Conservation (phyloP, 2,113 vertebrate species). For the Cyphomyrus plagiostoma region DNA sequence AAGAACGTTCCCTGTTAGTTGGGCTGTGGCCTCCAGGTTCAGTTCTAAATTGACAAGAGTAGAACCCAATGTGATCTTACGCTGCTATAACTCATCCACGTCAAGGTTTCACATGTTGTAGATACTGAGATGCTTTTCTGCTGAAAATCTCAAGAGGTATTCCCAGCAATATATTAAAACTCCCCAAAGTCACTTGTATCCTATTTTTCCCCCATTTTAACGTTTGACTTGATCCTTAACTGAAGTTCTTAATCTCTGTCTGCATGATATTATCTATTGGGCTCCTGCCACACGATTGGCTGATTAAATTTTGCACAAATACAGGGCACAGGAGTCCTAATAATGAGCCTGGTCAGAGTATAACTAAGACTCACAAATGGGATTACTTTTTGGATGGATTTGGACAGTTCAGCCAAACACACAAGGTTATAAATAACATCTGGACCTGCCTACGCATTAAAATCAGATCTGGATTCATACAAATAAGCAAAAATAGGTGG, state of each 20-base stretch:
- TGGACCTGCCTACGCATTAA: background rate
- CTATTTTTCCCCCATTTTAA: background rate
- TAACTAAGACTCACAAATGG: background rate
- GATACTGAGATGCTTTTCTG: background rate
- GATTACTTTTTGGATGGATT: background rate
- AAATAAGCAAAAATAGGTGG: background rate
- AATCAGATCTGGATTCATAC: background rate
- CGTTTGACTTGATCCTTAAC: background rate
- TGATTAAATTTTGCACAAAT: background rate
- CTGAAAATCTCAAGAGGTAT: background rate
- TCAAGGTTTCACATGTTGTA: background rate
- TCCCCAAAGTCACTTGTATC: background rate
- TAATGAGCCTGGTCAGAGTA: background rate
- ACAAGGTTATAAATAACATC: background rate
- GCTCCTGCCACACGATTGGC: background rate
- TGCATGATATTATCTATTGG: background rate
- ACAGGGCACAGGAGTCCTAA: background rate
- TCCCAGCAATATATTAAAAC: background rate
- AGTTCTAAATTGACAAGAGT: background rate
- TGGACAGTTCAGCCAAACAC: background rate
- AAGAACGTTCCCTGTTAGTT: background rate
- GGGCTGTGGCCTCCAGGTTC: background rate
- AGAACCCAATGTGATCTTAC: background rate
- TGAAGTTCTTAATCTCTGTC: background rate
- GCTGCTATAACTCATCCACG: background rate